These are phyloP conservation scores for Megaceryle torquata DNA, from an alignment of 2,113 vertebrate genomes.

Conservation along the genomic window DNA sequence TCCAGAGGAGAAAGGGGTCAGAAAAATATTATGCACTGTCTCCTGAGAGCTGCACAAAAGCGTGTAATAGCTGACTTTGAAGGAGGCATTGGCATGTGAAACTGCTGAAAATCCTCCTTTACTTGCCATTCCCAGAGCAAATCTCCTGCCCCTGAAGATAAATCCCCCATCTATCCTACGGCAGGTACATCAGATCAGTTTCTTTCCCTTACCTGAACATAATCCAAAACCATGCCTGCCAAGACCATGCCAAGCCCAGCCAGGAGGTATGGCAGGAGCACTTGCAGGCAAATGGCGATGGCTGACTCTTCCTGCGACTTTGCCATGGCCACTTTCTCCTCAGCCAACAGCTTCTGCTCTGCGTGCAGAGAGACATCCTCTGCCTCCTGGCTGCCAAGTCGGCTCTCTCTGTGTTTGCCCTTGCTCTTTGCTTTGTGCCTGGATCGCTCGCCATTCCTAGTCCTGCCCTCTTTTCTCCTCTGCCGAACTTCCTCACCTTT, in stretches of 20 bases:
- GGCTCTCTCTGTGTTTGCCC: constrained; percentile 64
- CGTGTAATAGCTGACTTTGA: neutral
- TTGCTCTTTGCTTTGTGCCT: constrained; percentile 71
- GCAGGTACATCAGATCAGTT: neutral
- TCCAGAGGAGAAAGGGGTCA: neutral
- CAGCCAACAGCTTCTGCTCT: constrained; percentile 68
- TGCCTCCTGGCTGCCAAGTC: constrained; percentile 50
- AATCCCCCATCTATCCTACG: neutral
- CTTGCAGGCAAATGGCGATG: constrained; percentile 78
- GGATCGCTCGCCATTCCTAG: constrained; percentile 71
- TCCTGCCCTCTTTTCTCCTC: constrained; percentile 80
- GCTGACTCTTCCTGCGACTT: constrained; percentile 79
- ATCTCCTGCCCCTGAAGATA: neutral
- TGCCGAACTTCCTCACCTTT: constrained; percentile 81
- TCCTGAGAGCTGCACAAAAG: neutral
- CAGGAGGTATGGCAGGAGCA: constrained; percentile 79
- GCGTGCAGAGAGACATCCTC: constrained; percentile 53
- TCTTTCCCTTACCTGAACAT: constrained; percentile 82
- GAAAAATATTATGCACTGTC: rapidly evolving
- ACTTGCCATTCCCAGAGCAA: neutral
- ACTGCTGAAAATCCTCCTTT: neutral
- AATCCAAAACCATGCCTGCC: constrained; percentile 86
- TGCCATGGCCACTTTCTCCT: constrained; percentile 62
- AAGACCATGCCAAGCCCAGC: constrained; percentile 87
- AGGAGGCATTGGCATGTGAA: neutral